Percentiles rank a stretch among this genome's conserved stretches.
phyloP scores from a whole-genome alignment of 1,140 invertebrate genomes.

The Epicauta chinensis region DNA sequence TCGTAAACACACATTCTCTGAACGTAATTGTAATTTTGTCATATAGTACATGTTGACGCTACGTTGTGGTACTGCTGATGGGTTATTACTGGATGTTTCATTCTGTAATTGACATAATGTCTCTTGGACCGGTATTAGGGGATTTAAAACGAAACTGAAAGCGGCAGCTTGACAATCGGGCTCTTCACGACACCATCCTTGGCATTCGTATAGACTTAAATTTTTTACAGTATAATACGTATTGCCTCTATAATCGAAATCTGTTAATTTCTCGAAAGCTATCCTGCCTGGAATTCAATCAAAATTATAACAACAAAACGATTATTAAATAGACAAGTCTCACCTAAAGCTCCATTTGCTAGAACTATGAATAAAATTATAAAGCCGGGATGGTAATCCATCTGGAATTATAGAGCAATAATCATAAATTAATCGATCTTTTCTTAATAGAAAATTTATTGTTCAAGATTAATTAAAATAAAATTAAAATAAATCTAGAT shows the following conservation, averaged over 20 bases:
- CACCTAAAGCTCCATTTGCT: constrained; percentile 28
- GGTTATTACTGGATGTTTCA: constrained; percentile 83
- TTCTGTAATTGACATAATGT: constrained; percentile 89
- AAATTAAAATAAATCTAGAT: no score
- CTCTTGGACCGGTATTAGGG: constrained; percentile 84
- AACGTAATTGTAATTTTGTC: constrained; percentile 85
- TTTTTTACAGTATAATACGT: constrained; percentile 91
- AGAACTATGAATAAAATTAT: constrained; percentile 29
- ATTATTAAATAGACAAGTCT: constrained; percentile 14
- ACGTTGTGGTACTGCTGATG: constrained; percentile 69
- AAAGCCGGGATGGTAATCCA: constrained; percentile 16
- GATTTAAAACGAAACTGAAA: constrained; percentile 89
- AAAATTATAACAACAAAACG: constrained; percentile 4
- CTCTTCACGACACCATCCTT: constrained; percentile 90
- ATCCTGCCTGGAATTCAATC: constrained; percentile 57
- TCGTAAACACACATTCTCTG: constrained; percentile 83
- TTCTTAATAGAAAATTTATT: no score
- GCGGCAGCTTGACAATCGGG: constrained; percentile 83
- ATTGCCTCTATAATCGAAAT: constrained; percentile 82
- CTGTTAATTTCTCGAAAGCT: constrained; percentile 90
- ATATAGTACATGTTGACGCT: constrained; percentile 92
- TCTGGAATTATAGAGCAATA: constrained; percentile 33
- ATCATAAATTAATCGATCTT: no score
- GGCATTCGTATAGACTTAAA: constrained; percentile 87
- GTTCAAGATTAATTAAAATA: no score